These are phyloP conservation scores for Spialia ferax DNA, from an alignment of 2,888 invertebrate species.

Conservation along the genomic window DNA sequence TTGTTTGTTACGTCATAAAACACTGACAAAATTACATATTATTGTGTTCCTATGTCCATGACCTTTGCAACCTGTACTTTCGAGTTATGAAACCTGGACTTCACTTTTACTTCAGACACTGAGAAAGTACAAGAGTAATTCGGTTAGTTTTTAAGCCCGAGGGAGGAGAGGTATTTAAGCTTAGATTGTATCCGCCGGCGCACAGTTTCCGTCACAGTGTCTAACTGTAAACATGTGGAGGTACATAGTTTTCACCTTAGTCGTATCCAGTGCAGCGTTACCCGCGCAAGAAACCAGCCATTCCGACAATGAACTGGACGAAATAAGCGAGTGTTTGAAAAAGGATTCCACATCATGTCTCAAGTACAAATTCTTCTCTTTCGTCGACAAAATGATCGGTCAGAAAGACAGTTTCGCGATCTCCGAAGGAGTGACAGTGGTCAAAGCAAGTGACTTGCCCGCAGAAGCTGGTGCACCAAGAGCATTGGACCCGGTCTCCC, in stretches of 20 bases:
- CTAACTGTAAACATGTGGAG: constrained; percentile 73
- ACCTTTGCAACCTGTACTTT: constrained; percentile 72
- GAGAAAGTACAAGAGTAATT: constrained; percentile 76
- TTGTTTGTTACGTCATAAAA: constrained; percentile 16
- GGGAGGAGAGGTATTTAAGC: constrained; percentile 77
- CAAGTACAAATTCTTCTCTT: constrained; percentile 95
- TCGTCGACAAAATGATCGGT: constrained; percentile 94
- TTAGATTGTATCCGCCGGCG: constrained; percentile 61
- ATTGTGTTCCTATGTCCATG: constrained; percentile 47
- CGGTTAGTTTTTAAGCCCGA: constrained; percentile 65
- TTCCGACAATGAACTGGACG: constrained; percentile 92
- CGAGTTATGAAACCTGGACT: constrained; percentile 79
- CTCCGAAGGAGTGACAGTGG: constrained; percentile 94
- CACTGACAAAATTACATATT: constrained; percentile 33
- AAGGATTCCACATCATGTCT: constrained; percentile 95
- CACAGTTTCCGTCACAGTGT: constrained; percentile 62
- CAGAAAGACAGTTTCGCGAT: constrained; percentile 93
- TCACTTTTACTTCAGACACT: constrained; percentile 72
- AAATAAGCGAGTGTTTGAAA: constrained; percentile 92
- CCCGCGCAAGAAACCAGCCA: constrained; percentile 91
- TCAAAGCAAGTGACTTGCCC: constrained; percentile 90
- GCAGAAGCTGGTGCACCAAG: constrained; percentile 93
- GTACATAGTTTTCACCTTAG: constrained; percentile 66
- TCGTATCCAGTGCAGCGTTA: constrained; percentile 87
- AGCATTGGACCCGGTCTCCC: constrained; percentile 89